A percentile compares a stretch with the other conserved stretches of the same genome.
Evolutionary conservation across 1,140 invertebrate genomes (phyloP).

Genomic region (Cherax quadricarinatus): DNA sequence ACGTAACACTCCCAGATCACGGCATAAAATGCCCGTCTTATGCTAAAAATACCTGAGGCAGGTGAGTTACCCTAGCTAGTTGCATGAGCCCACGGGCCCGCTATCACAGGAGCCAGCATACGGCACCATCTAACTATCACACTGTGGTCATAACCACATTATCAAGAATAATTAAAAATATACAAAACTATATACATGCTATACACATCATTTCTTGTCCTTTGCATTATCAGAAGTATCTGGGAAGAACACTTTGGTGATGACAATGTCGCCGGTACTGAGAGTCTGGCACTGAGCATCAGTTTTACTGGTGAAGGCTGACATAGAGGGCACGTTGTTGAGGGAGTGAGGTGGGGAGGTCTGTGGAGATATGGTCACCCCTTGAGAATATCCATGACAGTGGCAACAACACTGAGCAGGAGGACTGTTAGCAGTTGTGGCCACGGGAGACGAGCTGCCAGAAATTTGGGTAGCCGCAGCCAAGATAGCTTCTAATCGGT

Average conservation of each 20-base stretch:
- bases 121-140: conserved; percentile 63
- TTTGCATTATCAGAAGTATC: conserved; percentile 70
- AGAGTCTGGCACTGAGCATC: conserved; percentile 86
- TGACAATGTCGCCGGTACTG: conserved; percentile 95
- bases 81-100: conserved; percentile 48
- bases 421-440: conserved; percentile 58
- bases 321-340: conserved; percentile 54
- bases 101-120: conserved; percentile 56
- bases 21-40: conserved; percentile 40
- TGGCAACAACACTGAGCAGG: conserved; percentile 72
- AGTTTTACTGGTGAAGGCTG: conserved; percentile 75
- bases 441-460: conserved; percentile 62
- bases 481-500: conserved; percentile 89
- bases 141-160: conserved; percentile 52
- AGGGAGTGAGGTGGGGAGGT: conserved; percentile 29
- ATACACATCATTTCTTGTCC: conserved; percentile 64
- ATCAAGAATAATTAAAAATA: conserved; percentile 65
- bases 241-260: conserved; percentile 86
- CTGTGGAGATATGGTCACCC: conserved; percentile 39
- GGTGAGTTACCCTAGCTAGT: conserved; percentile 60
- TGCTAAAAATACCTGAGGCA: conserved; percentile 58
- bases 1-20: conserved; percentile 33
- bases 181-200: conserved; percentile 68
- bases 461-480: conserved; percentile 83
- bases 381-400: conserved; percentile 73